Percentiles rank a stretch among this genome's conserved stretches.
These are phyloP conservation scores for Villa cingulata DNA, from an alignment of 2,888 invertebrate species.

Conservation along the genomic window DNA sequence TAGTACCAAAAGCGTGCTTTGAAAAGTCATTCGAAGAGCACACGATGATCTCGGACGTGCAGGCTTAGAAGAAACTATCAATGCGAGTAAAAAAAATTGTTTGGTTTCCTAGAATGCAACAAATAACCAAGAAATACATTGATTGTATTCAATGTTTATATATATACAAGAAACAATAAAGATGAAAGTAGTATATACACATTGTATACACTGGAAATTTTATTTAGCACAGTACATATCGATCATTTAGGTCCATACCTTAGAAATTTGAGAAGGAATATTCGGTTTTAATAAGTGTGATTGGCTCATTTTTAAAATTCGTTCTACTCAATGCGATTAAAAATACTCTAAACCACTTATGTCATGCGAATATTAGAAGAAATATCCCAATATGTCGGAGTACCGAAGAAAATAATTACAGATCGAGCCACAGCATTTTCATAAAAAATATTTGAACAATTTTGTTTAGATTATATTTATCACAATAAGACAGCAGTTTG, in stretches of 20 bases:
- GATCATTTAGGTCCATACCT: conserved; percentile 25
- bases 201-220: conserved; percentile 9
- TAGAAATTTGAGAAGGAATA: conserved; percentile 14
- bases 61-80: conserved; percentile 4
- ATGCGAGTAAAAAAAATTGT: conserved; percentile 18
- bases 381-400: conserved; percentile 16
- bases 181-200: conserved; percentile 9
- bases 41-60: too few species aligned
- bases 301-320: conserved; percentile 11
- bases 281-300: too few species aligned
- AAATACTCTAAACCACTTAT: conserved; percentile 9
- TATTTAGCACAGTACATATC: conserved; percentile 24
- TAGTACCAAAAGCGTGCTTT: background rate
- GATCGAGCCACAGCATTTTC: conserved; percentile 20
- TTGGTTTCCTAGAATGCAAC: conserved; percentile 28
- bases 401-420: conserved; percentile 17
- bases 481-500: conserved; percentile 18
- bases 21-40: conserved; percentile 2
- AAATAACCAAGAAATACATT: too few species aligned
- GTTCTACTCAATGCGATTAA: conserved; percentile 11
- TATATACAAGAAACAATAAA: conserved; percentile 16
- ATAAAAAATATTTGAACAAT: conserved; percentile 15
- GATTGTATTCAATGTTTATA: too few species aligned
- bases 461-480: conserved; percentile 14
- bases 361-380: conserved; percentile 13